Evolutionary conservation across 2,888 invertebrate genomes (phyloP).

Genomic region (Keiferia lycopersicella): DNA sequence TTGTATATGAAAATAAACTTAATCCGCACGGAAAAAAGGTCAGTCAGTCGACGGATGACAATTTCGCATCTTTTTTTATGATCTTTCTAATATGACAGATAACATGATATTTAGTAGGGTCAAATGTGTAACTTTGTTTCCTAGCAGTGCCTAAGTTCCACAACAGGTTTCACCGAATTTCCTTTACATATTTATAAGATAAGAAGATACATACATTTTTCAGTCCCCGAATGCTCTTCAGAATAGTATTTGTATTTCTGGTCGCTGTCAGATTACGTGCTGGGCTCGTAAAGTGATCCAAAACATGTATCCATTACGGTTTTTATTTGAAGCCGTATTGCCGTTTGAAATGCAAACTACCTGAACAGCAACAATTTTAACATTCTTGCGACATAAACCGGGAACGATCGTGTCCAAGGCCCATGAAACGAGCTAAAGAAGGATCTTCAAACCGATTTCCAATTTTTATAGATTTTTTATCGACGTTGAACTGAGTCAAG

Average conservation of each 20-base stretch:
- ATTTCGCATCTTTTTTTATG: no score
- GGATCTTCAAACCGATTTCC: slow-evolving; percentile 59
- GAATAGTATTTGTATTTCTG: slow-evolving; percentile 8
- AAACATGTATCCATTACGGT: slow-evolving; percentile 52
- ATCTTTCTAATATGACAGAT: no score
- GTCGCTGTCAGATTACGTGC: slow-evolving; percentile 44
- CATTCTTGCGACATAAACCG: background rate
- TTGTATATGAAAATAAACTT: no score
- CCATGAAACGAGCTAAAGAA: slow-evolving; percentile 40
- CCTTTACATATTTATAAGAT: no score
- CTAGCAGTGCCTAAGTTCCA: no score
- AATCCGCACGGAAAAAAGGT: no score
- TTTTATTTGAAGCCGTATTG: slow-evolving; percentile 53
- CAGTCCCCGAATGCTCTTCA: background rate
- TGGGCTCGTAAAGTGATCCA: slow-evolving; percentile 43
- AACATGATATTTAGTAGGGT: no score
- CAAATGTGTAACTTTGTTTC: no score
- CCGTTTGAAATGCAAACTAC: slow-evolving; percentile 47
- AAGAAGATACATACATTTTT: background rate
- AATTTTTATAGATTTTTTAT: slow-evolving; percentile 67
- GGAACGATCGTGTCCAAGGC: background rate
- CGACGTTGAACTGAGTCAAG: slow-evolving; percentile 36
- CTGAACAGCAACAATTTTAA: background rate
- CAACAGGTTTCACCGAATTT: no score
- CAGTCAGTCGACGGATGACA: no score